Evolutionary conservation across 2,797 vertebrate species (phyloP).

Genomic region (Muscicapa striata): DNA sequence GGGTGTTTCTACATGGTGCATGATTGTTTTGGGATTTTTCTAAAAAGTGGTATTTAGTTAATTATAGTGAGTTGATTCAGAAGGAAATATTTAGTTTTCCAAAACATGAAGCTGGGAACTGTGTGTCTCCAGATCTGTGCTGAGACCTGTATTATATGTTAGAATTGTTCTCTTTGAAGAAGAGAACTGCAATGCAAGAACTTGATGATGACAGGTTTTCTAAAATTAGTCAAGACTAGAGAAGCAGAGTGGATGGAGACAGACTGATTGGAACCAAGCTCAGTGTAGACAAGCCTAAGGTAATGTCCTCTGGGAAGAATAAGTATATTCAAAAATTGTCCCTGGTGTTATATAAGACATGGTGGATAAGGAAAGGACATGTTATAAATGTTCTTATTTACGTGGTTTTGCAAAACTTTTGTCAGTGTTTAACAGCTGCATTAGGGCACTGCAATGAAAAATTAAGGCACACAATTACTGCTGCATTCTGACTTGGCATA

Average conservation of each 20-base stretch:
- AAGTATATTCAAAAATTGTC: not conserved
- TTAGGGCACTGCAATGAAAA: not conserved
- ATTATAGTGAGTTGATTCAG: not conserved
- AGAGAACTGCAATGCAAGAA: not conserved
- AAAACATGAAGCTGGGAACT: not conserved
- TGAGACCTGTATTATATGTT: not conserved
- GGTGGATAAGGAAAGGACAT: not conserved
- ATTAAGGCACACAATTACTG: not conserved
- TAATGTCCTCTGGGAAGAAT: not conserved
- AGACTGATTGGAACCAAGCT: not conserved
- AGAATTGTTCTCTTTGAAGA: not conserved
- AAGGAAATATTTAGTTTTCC: not conserved
- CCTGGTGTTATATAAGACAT: not conserved
- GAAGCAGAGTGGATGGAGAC: not conserved
- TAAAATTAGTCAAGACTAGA: conserved; percentile 14
- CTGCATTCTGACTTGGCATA: not conserved
- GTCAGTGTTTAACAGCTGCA: not conserved
- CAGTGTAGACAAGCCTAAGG: not conserved
- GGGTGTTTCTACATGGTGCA: not conserved
- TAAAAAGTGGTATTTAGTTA: not conserved
- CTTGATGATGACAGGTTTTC: not conserved
- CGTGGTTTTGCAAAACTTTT: not conserved
- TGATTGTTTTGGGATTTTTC: not conserved
- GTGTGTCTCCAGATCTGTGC: accelerated
- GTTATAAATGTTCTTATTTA: not conserved